Evolutionary conservation across 2,113 vertebrate species (phyloP), one percentile per base, ranked within the genome.

Genomic region (Rhipidura dahli): DNA sequence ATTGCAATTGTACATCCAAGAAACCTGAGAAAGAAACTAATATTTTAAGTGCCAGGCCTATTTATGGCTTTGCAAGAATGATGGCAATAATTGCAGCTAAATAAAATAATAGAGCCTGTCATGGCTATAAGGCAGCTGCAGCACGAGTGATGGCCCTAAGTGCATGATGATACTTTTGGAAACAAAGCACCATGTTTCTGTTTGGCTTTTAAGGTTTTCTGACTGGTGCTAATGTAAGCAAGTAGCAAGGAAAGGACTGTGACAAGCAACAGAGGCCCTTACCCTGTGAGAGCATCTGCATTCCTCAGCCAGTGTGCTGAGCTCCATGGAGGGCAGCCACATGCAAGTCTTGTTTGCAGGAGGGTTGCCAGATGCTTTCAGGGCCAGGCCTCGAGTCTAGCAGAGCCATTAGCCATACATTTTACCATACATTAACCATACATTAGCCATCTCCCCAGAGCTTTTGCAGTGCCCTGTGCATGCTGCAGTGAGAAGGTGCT

Each of bases 1-100:
- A 86, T 65, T 93, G 68, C 54, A 61, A 50, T 64, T 93, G 70
- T 44, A 20, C 45, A 45, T 82, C 57, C 93, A 89, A 90, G 64
- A 83, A 93, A 78, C 31, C 49, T 59, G 84, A 87, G 61, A 72
- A 87, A 85, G 47, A 86, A 95, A 84, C 53, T 66, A 70, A 50
- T 59, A 59, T 90, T 87, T 79, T 71, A 86, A 94, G 39, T 88
- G 42, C 47, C 45, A 35, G 42, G 70, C 66, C 76, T 81, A 13
- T 60, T 92, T 83, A 71, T 66, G 72, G n/a, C 42, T 22, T 66
- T 79, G 64, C 83, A 87, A 82, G 60, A 93, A 78, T 44, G 45
- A 90, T 45, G 54, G 69, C 80, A 71, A 26, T 91, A 93, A 91
- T 63, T 50, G 35, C 75, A 84, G 35, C 64, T 64, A 63, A 90